These are phyloP conservation scores for Caenorhabditis drosophilae DNA, from an alignment of 2,888 invertebrate genomes.

Conservation along the genomic window DNA sequence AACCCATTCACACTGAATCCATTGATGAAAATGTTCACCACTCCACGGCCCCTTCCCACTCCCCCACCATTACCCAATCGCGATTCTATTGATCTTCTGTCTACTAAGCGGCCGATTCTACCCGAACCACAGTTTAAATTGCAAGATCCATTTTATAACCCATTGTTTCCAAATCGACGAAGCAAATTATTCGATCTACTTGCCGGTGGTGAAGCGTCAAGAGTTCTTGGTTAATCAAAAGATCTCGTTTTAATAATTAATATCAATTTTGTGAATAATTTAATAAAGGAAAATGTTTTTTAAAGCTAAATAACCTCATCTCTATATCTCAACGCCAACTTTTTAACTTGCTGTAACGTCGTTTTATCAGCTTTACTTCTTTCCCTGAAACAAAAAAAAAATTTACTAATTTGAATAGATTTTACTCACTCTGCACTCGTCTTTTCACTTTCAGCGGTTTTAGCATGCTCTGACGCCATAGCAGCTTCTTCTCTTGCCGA, in stretches of 20 bases:
- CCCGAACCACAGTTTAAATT: constrained; percentile 47
- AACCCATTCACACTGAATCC: constrained; percentile 62
- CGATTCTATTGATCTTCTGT: constrained; percentile 10
- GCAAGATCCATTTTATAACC: constrained; percentile 63
- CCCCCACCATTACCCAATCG: constrained; percentile 18
- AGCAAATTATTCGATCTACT: constrained; percentile 57
- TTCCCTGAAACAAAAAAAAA: constrained; percentile 9
- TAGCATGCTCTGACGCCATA: constrained; percentile 6
- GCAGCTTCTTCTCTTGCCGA: constrained; percentile 14
- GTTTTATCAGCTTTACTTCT: neutral
- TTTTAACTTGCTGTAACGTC: constrained; percentile 32
- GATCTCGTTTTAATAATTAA: constrained; percentile 7
- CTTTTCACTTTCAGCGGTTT: constrained; percentile 6
- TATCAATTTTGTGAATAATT: constrained; percentile 10
- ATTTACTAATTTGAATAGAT: neutral
- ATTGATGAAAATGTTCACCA: constrained; percentile 57
- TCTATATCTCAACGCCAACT: constrained; percentile 38
- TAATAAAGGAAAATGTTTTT: neutral
- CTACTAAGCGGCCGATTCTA: constrained; percentile 14
- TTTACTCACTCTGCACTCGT: constrained; percentile 10
- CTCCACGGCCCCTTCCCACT: constrained; percentile 12
- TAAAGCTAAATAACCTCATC: constrained; percentile 24
- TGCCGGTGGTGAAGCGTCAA: constrained; percentile 50
- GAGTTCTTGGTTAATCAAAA: constrained; percentile 39
- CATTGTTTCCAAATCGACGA: constrained; percentile 54